phyloP scores from a whole-genome alignment of 2,797 vertebrate genomes.

The Paramormyrops hopkinsi region DNA sequence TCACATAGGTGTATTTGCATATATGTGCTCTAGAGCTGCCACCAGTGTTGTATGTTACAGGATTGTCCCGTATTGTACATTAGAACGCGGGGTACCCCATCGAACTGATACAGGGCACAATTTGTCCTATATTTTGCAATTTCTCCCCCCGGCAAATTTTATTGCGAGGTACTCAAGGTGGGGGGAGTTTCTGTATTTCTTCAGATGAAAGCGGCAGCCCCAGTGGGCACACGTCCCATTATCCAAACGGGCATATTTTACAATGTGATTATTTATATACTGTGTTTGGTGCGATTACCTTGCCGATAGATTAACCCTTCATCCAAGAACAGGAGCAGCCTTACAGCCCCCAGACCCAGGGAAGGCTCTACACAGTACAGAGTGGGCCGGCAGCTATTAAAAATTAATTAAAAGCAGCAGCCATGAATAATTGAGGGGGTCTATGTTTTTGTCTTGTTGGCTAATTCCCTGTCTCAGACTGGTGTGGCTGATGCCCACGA shows the following conservation, averaged over 20 bases:
- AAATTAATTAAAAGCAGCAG: slow-evolving; percentile 54
- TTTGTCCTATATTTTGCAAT: background rate
- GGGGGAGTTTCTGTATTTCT: background rate
- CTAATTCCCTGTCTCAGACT: slow-evolving; percentile 16
- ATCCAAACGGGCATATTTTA: background rate
- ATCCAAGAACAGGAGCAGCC: background rate
- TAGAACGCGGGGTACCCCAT: background rate
- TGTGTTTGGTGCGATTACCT: background rate
- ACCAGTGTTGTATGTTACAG: background rate
- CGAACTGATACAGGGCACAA: background rate
- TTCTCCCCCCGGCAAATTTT: background rate
- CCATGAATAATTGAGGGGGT: slow-evolving; percentile 50
- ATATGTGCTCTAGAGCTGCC: background rate
- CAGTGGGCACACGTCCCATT: background rate
- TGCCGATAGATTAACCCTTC: background rate
- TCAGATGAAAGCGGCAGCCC: background rate
- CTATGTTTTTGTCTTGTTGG: slow-evolving; percentile 40
- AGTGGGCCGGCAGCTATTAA: slow-evolving; percentile 52
- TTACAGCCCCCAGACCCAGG: background rate
- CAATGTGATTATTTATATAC: background rate
- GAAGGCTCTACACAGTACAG: slow-evolving; percentile 46
- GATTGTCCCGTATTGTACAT: background rate
- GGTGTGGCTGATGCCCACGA: background rate
- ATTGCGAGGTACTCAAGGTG: background rate
- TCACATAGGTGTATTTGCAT: background rate